Evolutionary conservation across 2,797 vertebrate species (phyloP), one percentile per base, ranked within the genome.

Genomic region (Hemibagrus guttatus): DNA sequence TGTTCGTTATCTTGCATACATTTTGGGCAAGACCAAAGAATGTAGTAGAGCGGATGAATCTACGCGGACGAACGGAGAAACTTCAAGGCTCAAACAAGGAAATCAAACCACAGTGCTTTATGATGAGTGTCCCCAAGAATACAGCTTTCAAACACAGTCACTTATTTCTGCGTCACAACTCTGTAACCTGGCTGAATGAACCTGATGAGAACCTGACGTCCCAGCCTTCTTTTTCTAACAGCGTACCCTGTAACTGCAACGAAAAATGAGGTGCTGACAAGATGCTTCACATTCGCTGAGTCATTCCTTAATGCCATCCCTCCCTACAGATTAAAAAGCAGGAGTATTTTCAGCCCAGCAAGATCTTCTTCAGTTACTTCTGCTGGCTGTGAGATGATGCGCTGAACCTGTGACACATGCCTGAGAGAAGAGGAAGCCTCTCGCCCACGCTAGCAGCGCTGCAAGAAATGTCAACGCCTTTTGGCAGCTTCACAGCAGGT

Each of bases 381-480:
- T 78, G 42, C 68, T 78, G 79, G 76, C 61, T 86, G 84, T 63
- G 89, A 72, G 59, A 75, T 13, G 39, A 85, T 86, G 85, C 90
- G 90, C 46, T 89, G 72, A 81, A 89, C 88, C 86, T 83, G 81
- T 84, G 90, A 91, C 86, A 90, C 88, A 91, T 92, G 90, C 88
- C 89, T 81, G 19, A 85, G 87, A 59, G 26, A 75, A 26, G 81
- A 89, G 88, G 88, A 87, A 71, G 82, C 88, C 87, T 89, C 89
- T 89, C 84, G 7, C 89, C 87, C 88, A 72, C 86, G 72, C 84
- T 83, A 88, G 84, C 35, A 88, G 81, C 74, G 84, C 83, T 19
- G 85, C 89, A 90, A 90, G 92, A 93, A 93, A 92, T 90, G 91
- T 94, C 92, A 91, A 88, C 84, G 91, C 93, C 91, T 92, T 83